These are phyloP conservation scores for Micrasema longulum DNA, from an alignment of 1,140 invertebrate species.

Conservation along the genomic window DNA sequence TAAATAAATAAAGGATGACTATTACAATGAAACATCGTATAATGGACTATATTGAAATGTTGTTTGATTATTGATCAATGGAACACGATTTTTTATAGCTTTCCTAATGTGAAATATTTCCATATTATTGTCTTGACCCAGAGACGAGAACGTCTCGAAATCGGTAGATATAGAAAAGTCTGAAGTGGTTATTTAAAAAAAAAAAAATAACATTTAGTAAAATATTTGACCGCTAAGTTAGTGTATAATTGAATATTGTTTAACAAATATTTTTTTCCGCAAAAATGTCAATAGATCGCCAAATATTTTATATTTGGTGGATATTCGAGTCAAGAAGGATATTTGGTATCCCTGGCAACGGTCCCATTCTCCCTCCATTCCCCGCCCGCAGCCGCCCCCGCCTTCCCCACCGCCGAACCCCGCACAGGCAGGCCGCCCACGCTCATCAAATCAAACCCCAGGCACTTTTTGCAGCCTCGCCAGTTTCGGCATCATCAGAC, in stretches of 20 bases:
- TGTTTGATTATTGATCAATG: too few relatives aligned
- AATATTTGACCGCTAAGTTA: too few relatives aligned
- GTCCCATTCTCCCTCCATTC: neutral
- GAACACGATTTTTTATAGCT: too few relatives aligned
- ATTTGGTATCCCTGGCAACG: slow-evolving; percentile 28
- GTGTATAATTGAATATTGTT: neutral
- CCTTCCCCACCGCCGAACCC: neutral
- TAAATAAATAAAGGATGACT: too few relatives aligned
- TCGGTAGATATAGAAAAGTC: too few relatives aligned
- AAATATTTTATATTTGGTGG: neutral
- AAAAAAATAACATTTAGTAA: too few relatives aligned
- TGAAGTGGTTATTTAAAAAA: too few relatives aligned
- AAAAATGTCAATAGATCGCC: neutral
- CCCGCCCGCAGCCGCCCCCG: neutral
- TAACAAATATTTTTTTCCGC: neutral
- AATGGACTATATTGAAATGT: too few relatives aligned
- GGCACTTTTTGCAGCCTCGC: slow-evolving; percentile 13
- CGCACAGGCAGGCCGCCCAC: neutral
- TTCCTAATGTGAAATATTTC: too few relatives aligned
- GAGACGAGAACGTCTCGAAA: too few relatives aligned
- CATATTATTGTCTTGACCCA: too few relatives aligned
- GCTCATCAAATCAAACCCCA: slow-evolving; percentile 31
- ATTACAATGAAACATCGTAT: too few relatives aligned
- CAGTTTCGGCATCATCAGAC: slow-evolving; percentile 14
- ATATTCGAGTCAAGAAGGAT: neutral